Evolutionary conservation across 2,888 invertebrate genomes (phyloP), one percentile per base, ranked within the genome.

Genomic region (Melieria crassipennis): DNA sequence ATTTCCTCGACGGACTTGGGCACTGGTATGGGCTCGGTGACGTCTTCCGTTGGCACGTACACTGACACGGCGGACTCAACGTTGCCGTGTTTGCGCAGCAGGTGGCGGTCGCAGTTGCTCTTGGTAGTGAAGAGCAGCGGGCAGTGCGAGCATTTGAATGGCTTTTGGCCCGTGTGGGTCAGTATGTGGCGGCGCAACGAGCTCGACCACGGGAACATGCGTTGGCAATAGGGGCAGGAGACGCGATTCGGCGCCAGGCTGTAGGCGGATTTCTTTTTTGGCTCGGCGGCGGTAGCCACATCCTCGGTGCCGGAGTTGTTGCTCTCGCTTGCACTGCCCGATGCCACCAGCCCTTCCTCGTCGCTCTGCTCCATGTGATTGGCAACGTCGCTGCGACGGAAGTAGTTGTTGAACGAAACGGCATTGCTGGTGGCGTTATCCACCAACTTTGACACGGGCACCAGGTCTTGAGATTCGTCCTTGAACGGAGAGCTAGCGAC

Each of bases 181-280:
- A 87, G 79, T 52, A 98, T 94, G 85, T 98, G 98, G 9, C 98
- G 91, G n/a, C 97, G 91, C 45, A 98, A 89, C 0, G 97, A 98
- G 46, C 97, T 97, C 0, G 95, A 94, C 98, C 98, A 98, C 0
- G 98, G 98, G 87, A 98, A 98, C 84, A 96, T 95, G 56, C 98
- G 91, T 79, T 93, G 92, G 86, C 98, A 98, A 82, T 95, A 97
- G 0, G 96, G 96, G 80, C 98, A 98, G 63, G 93, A 92, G 1
- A 98, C 96, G 43, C 97, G 91, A 85, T 98, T 97, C 0, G 98
- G 97, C 0, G 97, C 97, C 82, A 96, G 90, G 64, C 97, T 97
- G 86, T 98, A 98, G 0, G 98, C 98, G 11, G 97, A 97, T 80
- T 96, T 94, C 87, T 96, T 96, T 87, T 96, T 96, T 1, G 85